A percentile compares a stretch with the other conserved stretches of the same genome.
These are phyloP conservation scores for Notolabrus celidotus DNA, from an alignment of 2,797 vertebrate genomes.

Conservation along the genomic window DNA sequence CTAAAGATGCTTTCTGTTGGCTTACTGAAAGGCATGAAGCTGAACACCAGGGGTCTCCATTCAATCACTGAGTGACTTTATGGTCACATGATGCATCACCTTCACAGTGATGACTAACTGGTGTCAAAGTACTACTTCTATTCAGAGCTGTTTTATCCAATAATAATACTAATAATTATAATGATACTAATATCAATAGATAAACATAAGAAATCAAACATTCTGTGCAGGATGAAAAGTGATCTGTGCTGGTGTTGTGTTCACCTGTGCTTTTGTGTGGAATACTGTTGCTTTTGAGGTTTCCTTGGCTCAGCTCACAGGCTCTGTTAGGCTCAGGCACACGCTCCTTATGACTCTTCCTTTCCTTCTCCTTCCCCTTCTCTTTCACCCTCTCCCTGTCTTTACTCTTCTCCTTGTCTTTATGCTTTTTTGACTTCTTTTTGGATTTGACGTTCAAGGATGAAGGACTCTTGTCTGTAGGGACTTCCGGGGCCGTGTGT, in stretches of 20 bases:
- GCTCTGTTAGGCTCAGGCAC: constrained; percentile 73
- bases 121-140: constrained; percentile 35
- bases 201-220: too few species aligned
- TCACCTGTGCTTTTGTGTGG: constrained; percentile 88
- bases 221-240: not conserved
- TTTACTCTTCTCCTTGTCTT: constrained; percentile 91
- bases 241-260: not conserved
- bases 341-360: constrained; percentile 70
- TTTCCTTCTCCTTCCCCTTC: constrained; percentile 71
- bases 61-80: constrained; percentile 42
- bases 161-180: too few species aligned
- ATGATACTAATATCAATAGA: too few species aligned
- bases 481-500: constrained; percentile 43
- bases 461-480: constrained; percentile 65
- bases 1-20: not conserved
- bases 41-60: constrained; percentile 74
- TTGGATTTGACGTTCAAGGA: constrained; percentile 86
- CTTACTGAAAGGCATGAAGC: constrained; percentile 27
- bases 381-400: constrained; percentile 79
- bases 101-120: constrained; percentile 54
- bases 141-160: constrained; percentile 25
- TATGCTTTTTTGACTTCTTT: constrained; percentile 98
- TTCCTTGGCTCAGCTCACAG: constrained; percentile 79
- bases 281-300: constrained; percentile 78
- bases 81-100: constrained; percentile 44